Conservation (phyloP, 2,113 vertebrate species). For the Tinamus guttatus region DNA sequence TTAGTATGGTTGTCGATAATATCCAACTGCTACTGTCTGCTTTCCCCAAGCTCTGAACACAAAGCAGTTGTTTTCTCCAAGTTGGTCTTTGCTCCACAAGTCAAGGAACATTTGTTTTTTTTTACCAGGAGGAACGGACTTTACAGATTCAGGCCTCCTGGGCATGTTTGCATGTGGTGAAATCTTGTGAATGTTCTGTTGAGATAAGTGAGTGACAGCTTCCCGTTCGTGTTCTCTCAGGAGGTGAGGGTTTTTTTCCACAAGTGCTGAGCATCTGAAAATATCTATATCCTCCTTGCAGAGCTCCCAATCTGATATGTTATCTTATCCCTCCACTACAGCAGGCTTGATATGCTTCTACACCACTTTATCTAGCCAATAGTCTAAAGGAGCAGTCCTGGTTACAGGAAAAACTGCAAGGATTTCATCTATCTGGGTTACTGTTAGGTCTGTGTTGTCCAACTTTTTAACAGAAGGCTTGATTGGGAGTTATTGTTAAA, state of each 20-base stretch:
- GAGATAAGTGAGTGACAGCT: slow-evolving; percentile 61
- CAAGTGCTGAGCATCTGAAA: not conserved
- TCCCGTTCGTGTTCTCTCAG: slow-evolving; percentile 2
- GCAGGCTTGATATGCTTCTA: not conserved
- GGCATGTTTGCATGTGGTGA: not conserved
- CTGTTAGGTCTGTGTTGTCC: not conserved
- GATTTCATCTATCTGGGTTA: not conserved
- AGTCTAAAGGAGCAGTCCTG: not conserved
- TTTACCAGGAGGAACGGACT: not conserved
- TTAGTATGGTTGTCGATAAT: not conserved
- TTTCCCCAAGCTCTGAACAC: not conserved
- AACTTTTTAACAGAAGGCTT: not conserved
- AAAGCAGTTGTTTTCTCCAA: not conserved
- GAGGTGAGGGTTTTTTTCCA: slow-evolving; percentile 22
- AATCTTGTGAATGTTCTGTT: slow-evolving; percentile 29
- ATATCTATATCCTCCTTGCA: not conserved
- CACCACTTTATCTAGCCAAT: not conserved
- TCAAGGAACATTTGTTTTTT: not conserved
- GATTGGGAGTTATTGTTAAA: slow-evolving; percentile 4
- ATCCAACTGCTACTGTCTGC: not conserved
- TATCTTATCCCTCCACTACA: slow-evolving; percentile 10
- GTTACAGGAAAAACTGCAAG: slow-evolving; percentile 13
- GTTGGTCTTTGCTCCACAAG: not conserved
- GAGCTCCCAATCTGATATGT: not conserved
- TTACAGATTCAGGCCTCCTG: not conserved